Percentiles rank a stretch among this genome's conserved stretches.
Conservation (phyloP, 2,113 vertebrate species). For the Gallinago jamesoni region DNA sequence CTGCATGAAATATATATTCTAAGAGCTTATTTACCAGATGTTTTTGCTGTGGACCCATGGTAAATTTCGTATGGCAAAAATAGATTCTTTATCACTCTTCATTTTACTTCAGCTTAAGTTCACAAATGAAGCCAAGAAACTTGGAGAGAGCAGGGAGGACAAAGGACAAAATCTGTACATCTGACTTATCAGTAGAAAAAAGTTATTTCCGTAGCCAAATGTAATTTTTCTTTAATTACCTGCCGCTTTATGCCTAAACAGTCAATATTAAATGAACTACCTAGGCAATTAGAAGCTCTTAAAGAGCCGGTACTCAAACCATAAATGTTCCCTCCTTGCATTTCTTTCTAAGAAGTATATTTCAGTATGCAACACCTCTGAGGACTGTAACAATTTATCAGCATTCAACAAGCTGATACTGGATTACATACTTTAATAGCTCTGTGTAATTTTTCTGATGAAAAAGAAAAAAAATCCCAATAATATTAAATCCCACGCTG, state of each 20-base stretch:
- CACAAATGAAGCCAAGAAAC: neutral
- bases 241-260: neutral
- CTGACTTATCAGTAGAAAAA: neutral
- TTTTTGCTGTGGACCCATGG: neutral
- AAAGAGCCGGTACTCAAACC: neutral
- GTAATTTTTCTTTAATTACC: neutral
- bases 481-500: neutral
- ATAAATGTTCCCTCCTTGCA: neutral
- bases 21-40: neutral
- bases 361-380: neutral
- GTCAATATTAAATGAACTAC: neutral
- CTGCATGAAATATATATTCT: neutral
- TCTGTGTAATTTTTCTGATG: neutral
- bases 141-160: neutral
- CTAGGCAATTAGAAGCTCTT: neutral
- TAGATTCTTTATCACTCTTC: neutral
- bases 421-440: neutral
- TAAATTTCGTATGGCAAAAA: neutral
- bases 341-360: neutral
- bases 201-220: neutral
- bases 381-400: rapidly evolving
- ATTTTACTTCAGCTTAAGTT: neutral
- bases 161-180: neutral
- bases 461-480: neutral
- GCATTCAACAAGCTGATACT: neutral